Evolutionary conservation across 2,888 invertebrate species (phyloP), one percentile per base, ranked within the genome.

Genomic region (Drosophila falleni): DNA sequence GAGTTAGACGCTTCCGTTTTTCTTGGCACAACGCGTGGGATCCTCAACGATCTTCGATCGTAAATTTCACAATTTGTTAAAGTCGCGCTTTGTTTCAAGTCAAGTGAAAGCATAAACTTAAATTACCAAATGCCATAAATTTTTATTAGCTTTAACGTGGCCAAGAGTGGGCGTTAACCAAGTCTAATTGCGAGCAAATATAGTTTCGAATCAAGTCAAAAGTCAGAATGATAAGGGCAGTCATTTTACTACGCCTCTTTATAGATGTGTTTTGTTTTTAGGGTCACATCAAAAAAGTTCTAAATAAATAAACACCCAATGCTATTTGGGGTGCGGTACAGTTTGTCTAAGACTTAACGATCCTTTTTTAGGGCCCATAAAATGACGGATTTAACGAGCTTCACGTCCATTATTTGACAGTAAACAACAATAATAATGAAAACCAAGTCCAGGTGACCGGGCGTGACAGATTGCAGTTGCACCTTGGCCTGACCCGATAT

Each of bases 41-140:
- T 79, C 70, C 50, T 23, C 59, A 44, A 42, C 5, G 69, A 53
- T 50, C 55, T 53, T 29, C 51, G 84, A 65, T 83, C 86, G 71
- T 90, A 90, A 90, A 90, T 83, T 79, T 69, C 55, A 74, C 80
- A 89, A 89, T 89, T 90, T 89, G 88, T 87, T 80, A 58, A 53
- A 42, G 50, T 62, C 61, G 78, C 78, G 71, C 80, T 67, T 72
- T 68, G 71, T 60, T 69, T 68, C 23, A 71, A 74, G 49, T 53
- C 64, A 47, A 26, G 35, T 46, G 35, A 56, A 46, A 23, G 39
- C 65, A 74, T 62, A 37, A 65, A 72, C 66, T 53, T 74, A 78
- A 85, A 80, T 83, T 80, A 81, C 61, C 63, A 66, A 84, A 64
- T 70, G 74, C 78, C 82, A 90, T 90, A 86, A 90, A 90, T 90